Evolutionary conservation across 1,140 invertebrate genomes (phyloP), one percentile per base, ranked within the genome.

Genomic region (Pachypsylla venusta): DNA sequence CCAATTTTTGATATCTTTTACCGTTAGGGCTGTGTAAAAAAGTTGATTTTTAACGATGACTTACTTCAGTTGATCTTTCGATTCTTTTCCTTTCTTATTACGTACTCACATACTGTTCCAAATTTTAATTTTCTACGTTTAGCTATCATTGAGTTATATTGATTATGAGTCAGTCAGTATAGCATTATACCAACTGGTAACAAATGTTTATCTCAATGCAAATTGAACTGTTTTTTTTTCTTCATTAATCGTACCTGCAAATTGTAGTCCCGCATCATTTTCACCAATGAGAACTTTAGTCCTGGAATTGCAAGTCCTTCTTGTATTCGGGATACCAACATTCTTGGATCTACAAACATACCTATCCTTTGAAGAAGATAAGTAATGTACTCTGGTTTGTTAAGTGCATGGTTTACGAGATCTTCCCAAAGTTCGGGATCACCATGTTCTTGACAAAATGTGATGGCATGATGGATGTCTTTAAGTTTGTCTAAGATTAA

Each of bases 371-470:
- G 81, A 56, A 90, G 73, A 25, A 90, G 71, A 61, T 81, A 85
- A 53, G 78, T 87, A 53, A 88, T 82, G 64, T 84, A 89, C 64
- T 80, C 83, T 80, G 93, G 91, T 70, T 91, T 90, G 64, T 89
- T 80, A 1, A 93, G 75, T 0, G 92, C 92, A 68, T 90, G 84
- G 62, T 85, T 81, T 58, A 99, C 93, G 16, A 99, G 79, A 70
- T 94, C 86, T 62, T 87, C 83, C 96, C 96, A 99, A 5, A 99
- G 71, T 67, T 96, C 92, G 53, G 81, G 77, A 71, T 98, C 93
- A 67, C 95, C 84, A 64, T 98, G 90, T 69, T 97, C 91, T 71
- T 94, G 93, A 71, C 96, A 99, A 75, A 99, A 98, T 22, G 84
- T 82, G 56, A 99, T 94, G 0, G 95, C 95, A 73, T 89, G 83